Percentiles rank a stretch among this genome's conserved stretches.
Conservation (phyloP, 2,113 vertebrate species). For the Cichladusa arquata region DNA sequence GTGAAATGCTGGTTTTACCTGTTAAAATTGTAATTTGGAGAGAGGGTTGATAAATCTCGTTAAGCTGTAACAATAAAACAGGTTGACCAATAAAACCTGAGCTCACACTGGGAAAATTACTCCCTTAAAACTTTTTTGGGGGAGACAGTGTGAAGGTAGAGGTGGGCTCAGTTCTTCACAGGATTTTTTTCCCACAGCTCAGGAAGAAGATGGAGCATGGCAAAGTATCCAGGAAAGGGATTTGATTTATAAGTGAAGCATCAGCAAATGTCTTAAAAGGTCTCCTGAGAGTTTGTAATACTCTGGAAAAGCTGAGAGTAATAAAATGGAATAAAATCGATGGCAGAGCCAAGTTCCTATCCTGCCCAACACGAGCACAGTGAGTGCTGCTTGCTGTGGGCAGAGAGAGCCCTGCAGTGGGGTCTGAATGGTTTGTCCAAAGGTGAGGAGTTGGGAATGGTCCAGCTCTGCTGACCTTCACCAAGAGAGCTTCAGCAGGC, state of each 20-base stretch:
- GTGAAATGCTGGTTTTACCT: not conserved
- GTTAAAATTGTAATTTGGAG: not conserved
- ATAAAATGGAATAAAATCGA: constrained; percentile 41
- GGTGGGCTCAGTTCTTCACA: not conserved
- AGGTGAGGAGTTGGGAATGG: fast-evolving
- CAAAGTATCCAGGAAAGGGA: not conserved
- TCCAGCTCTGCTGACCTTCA: not conserved
- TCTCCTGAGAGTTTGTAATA: constrained; percentile 10
- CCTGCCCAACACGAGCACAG: not conserved
- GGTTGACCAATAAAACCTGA: not conserved
- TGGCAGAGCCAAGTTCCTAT: not conserved
- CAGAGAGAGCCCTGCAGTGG: not conserved
- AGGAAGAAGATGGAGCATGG: not conserved
- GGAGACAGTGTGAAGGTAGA: fast-evolving
- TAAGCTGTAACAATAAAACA: not conserved
- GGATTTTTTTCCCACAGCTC: not conserved
- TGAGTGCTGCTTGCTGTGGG: fast-evolving
- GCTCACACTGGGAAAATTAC: not conserved
- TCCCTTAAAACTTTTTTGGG: fast-evolving
- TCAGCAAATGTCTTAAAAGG: constrained; percentile 45
- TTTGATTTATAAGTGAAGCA: constrained; percentile 41
- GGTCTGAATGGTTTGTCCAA: not conserved
- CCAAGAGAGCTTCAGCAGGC: not conserved
- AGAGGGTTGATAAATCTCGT: not conserved
- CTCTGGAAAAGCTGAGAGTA: constrained; percentile 28